Evolutionary conservation across 2,888 invertebrate species (phyloP).

Genomic region (Meliscaeva auricollis): DNA sequence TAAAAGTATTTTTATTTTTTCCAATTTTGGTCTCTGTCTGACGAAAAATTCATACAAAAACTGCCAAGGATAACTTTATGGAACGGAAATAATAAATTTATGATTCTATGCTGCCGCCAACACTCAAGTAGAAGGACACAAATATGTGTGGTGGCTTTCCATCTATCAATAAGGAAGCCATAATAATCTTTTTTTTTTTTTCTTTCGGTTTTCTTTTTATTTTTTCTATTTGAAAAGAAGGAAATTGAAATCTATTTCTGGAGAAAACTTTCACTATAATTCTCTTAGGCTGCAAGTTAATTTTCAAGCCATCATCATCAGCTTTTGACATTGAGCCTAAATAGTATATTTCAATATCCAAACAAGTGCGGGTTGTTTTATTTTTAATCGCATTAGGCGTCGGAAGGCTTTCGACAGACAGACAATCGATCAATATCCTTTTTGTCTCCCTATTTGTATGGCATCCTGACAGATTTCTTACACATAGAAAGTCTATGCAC

Average conservation of each 20-base stretch:
- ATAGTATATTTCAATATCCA: slow-evolving; percentile 32
- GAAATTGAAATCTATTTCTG: slow-evolving; percentile 53
- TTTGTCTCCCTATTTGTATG: not conserved
- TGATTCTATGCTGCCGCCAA: slow-evolving; percentile 40
- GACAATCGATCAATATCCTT: slow-evolving; percentile 55
- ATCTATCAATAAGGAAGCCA: not conserved
- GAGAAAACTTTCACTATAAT: slow-evolving; percentile 39
- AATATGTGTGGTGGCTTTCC: not conserved
- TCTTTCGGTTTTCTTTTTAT: not conserved
- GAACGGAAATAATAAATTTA: slow-evolving; percentile 73
- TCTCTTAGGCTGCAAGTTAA: slow-evolving; percentile 6
- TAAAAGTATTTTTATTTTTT: slow-evolving; percentile 25
- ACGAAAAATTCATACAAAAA: slow-evolving; percentile 42
- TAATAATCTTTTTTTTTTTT: slow-evolving; percentile 5
- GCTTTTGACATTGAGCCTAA: slow-evolving; percentile 17
- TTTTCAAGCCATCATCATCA: not conserved
- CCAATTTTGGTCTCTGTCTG: slow-evolving; percentile 45
- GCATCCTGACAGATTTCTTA: not conserved
- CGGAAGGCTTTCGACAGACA: slow-evolving; percentile 16
- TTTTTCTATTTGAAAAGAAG: slow-evolving; percentile 1
- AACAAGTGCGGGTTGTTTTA: slow-evolving; percentile 1
- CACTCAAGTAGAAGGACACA: not conserved
- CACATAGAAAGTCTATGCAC: not conserved
- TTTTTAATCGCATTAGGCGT: slow-evolving; percentile 61
- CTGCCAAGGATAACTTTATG: slow-evolving; percentile 54